A percentile compares a stretch with the other conserved stretches of the same genome.
Evolutionary conservation across 1,140 invertebrate genomes (phyloP).

Genomic region (Sitobion miscanthi): DNA sequence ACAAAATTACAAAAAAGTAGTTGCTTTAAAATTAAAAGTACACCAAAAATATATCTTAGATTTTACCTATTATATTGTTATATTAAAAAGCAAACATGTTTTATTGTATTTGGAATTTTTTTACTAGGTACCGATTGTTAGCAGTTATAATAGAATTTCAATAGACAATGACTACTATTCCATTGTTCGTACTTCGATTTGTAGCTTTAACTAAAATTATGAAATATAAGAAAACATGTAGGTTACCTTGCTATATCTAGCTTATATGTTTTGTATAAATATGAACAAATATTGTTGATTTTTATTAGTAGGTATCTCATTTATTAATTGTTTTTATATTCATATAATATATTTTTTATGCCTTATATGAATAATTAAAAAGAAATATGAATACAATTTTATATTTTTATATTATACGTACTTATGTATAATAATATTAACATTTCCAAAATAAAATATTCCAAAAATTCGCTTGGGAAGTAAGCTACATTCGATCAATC

Average conservation of each 20-base stretch:
- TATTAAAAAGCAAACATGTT: neutral
- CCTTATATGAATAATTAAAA: neutral
- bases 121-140: neutral
- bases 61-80: neutral
- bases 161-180: conserved; percentile 1
- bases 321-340: neutral
- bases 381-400: neutral
- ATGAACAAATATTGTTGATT: conserved; percentile 7
- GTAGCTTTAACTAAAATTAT: neutral
- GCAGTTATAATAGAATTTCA: neutral
- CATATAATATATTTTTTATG: neutral
- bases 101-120: neutral
- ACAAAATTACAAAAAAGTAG: neutral
- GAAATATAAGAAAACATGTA: conserved; percentile 10
- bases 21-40: neutral
- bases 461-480: no score
- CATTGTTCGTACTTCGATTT: neutral
- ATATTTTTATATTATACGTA: neutral
- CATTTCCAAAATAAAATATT: no score
- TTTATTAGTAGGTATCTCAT: neutral
- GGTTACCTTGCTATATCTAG: neutral
- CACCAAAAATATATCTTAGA: neutral
- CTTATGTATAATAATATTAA: neutral
- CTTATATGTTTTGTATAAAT: neutral
- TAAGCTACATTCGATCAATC: no score